These are phyloP conservation scores for Drosophila eohydei DNA, from an alignment of 2,888 invertebrate species.

Conservation along the genomic window DNA sequence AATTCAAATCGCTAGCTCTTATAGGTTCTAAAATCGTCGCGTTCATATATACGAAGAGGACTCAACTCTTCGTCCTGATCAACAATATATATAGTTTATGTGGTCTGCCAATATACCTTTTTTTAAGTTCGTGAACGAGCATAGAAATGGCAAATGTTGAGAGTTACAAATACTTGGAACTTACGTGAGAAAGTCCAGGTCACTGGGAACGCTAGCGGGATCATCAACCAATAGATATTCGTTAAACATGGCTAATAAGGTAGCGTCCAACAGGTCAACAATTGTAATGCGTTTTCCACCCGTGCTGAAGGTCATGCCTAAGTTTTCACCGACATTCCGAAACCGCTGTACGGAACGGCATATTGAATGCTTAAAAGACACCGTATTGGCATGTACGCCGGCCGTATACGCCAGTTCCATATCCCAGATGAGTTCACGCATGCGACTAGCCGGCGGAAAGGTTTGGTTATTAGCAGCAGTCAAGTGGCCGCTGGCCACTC, in stretches of 20 bases:
- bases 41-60: too few relatives aligned
- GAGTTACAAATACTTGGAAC: slow-evolving; percentile 5
- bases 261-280: background rate
- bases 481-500: slow-evolving; percentile 46
- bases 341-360: slow-evolving; percentile 58
- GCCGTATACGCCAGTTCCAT: slow-evolving; percentile 60
- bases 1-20: too few relatives aligned
- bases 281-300: background rate
- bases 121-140: background rate
- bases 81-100: too few relatives aligned
- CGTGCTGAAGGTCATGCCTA: slow-evolving; percentile 26
- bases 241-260: slow-evolving; percentile 38
- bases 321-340: slow-evolving; percentile 40
- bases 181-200: slow-evolving; percentile 32
- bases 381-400: slow-evolving; percentile 40
- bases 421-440: slow-evolving; percentile 68
- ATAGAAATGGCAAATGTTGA: background rate
- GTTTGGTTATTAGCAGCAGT: background rate
- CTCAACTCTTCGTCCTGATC: too few relatives aligned
- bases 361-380: slow-evolving; percentile 50
- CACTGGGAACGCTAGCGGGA: slow-evolving; percentile 7
- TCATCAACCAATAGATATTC: slow-evolving; percentile 15
- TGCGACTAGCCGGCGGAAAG: slow-evolving; percentile 46
- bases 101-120: background rate
- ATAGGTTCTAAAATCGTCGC: too few relatives aligned